phyloP scores from a whole-genome alignment of 1,140 invertebrate species.

The Penaeus chinensis region DNA sequence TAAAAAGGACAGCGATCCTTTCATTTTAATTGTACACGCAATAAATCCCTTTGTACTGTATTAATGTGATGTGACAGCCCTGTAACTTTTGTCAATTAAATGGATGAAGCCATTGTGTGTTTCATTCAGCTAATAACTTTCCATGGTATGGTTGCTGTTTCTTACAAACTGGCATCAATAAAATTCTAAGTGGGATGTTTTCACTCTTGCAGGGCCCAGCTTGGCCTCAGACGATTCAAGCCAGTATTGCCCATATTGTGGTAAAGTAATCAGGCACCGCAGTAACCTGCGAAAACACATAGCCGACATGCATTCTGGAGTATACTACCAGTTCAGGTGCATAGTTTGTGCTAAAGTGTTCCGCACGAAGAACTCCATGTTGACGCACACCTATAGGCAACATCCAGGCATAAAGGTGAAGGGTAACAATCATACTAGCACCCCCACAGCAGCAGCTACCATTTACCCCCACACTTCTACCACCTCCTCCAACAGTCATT shows the following conservation, averaged over 20 bases:
- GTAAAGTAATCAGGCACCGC: conserved; percentile 61
- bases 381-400: conserved; percentile 63
- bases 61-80: conserved; percentile 47
- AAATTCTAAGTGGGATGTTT: conserved; percentile 60
- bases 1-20: conserved; percentile 35
- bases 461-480: conserved; percentile 39
- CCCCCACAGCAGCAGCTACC: conserved; percentile 51
- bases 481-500: conserved; percentile 60
- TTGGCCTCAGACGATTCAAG: conserved; percentile 49
- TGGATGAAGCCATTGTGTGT: conserved; percentile 55
- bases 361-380: conserved; percentile 61
- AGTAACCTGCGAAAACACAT: conserved; percentile 62
- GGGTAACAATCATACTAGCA: conserved; percentile 50
- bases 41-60: conserved; percentile 56
- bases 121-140: conserved; percentile 44
- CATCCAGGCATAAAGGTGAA: conserved; percentile 59
- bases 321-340: conserved; percentile 61
- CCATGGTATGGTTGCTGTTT: conserved; percentile 19
- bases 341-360: conserved; percentile 56
- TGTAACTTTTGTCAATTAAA: conserved; percentile 61
- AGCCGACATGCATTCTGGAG: conserved; percentile 61
- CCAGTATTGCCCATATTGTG: conserved; percentile 62
- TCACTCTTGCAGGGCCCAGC: conserved; percentile 60
- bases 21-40: conserved; percentile 41
- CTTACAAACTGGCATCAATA: conserved; percentile 27